These are phyloP conservation scores for Crotalus horridus DNA, from an alignment of 2,113 vertebrate genomes.

Conservation along the genomic window DNA sequence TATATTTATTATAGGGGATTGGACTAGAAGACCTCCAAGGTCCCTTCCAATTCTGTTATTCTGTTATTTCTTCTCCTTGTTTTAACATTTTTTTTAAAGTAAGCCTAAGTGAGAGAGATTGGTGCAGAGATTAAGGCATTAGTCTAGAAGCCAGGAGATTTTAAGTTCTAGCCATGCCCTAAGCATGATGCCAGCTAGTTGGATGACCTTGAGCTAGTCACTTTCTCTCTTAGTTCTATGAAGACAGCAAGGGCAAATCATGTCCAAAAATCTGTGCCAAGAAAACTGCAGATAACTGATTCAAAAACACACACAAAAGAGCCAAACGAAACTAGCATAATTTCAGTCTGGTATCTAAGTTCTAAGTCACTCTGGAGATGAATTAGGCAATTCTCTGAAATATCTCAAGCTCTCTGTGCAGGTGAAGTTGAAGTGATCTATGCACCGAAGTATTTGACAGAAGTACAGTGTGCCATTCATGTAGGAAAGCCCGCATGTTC, in stretches of 20 bases:
- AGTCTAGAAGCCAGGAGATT: neutral
- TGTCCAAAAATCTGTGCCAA: neutral
- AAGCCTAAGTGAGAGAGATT: neutral
- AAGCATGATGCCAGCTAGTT: neutral
- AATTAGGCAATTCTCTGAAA: neutral
- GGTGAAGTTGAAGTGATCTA: neutral
- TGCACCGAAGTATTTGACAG: neutral
- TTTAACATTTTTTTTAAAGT: neutral
- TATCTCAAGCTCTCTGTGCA: neutral
- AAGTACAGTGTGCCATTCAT: neutral
- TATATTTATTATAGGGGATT: neutral
- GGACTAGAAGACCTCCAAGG: neutral
- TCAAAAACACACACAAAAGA: neutral
- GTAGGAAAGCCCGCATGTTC: neutral
- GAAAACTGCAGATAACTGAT: neutral
- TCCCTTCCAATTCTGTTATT: neutral
- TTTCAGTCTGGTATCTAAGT: neutral
- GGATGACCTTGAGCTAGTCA: neutral
- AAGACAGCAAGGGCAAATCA: neutral
- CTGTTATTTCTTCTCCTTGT: neutral
- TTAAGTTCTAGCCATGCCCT: neutral
- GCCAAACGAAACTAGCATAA: neutral
- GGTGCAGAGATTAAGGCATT: neutral
- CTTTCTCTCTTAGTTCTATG: neutral
- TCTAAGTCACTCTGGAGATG: neutral